Percentiles rank a stretch among this genome's conserved stretches.
phyloP scores from a whole-genome alignment of 1,140 invertebrate species.

The Caenorhabditis brenneri region DNA sequence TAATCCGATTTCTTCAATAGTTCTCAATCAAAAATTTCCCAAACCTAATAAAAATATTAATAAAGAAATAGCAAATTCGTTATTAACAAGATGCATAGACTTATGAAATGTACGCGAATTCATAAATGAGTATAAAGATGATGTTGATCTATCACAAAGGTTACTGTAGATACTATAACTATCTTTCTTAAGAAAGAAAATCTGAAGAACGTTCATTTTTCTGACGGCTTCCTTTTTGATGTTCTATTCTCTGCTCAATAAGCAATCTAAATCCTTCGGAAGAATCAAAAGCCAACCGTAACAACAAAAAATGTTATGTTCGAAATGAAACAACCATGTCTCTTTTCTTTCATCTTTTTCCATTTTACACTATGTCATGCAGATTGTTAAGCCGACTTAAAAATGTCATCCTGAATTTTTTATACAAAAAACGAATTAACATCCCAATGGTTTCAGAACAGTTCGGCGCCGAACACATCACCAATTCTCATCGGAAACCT shows the following conservation, averaged over 20 bases:
- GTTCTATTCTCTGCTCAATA: not conserved
- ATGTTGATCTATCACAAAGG: no score
- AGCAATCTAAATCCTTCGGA: not conserved
- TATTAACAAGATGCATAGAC: no score
- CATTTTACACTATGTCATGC: not conserved
- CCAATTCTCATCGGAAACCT: conserved; percentile 16
- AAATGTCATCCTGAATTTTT: not conserved
- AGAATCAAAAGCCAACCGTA: conserved; percentile 1
- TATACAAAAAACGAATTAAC: not conserved
- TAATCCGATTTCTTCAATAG: no score
- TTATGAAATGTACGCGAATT: no score
- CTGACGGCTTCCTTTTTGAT: not conserved
- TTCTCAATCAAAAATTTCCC: no score
- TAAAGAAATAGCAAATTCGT: no score
- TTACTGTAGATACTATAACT: no score
- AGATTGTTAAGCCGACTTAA: conserved; percentile 1
- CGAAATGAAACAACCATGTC: conserved; percentile 19
- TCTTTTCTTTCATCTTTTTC: not conserved
- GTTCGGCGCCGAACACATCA: conserved; percentile 39
- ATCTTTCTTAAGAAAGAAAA: not conserved
- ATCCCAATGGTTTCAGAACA: not conserved
- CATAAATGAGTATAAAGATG: no score
- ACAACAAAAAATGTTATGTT: not conserved
- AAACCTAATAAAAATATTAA: no score
- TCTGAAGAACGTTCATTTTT: not conserved